Conservation (phyloP, 2,888 invertebrate genomes). For the Spodoptera exigua region DNA sequence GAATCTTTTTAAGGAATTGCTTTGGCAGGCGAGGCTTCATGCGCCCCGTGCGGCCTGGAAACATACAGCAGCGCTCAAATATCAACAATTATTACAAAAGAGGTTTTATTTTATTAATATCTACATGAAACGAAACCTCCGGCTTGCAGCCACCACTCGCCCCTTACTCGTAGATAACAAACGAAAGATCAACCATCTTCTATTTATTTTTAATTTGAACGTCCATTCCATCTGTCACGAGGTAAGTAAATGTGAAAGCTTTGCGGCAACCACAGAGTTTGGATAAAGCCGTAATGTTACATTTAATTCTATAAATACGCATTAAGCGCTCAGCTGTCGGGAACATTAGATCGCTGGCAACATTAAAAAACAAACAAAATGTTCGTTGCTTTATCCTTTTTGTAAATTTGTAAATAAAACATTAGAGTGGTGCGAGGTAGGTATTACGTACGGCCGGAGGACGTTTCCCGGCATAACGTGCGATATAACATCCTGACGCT, state of each 20-base stretch:
- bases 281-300: conserved; percentile 34
- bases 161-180: too few species aligned
- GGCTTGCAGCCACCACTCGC: too few species aligned
- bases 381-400: conserved; percentile 16
- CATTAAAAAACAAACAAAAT: conserved; percentile 33
- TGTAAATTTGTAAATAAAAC: conserved; percentile 28
- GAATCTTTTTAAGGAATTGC: conserved; percentile 83
- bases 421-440: background rate
- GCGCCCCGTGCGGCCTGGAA: conserved; percentile 81
- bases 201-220: background rate
- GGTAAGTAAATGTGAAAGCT: conserved; percentile 5
- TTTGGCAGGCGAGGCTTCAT: conserved; percentile 80
- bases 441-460: background rate
- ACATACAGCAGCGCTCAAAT: conserved; percentile 56
- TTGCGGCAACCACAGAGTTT: conserved; percentile 9
- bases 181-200: too few species aligned
- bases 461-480: conserved; percentile 19
- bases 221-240: conserved; percentile 4
- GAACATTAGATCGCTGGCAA: conserved; percentile 34
- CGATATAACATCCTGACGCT: conserved; percentile 33
- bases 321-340: conserved; percentile 41
- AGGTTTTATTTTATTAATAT: background rate
- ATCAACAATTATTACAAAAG: conserved; percentile 11
- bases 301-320: conserved; percentile 28
- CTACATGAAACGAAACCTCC: too few species aligned